phyloP scores from a whole-genome alignment of 2,113 vertebrate genomes.

The Plecotus auritus region DNA sequence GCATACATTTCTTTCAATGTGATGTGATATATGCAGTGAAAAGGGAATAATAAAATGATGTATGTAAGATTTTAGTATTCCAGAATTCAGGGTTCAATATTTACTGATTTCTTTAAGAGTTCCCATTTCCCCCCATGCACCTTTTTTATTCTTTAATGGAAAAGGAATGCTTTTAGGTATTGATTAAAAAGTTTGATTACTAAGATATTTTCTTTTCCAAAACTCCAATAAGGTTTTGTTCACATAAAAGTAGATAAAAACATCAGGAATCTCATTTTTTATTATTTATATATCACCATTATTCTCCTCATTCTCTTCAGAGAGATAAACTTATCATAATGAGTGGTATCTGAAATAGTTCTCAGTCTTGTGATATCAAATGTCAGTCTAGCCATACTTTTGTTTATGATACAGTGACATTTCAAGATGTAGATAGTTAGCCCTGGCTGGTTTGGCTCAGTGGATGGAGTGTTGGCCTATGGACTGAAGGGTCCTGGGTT shows the following conservation, averaged over 20 bases:
- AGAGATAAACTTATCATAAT: neutral
- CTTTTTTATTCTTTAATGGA: neutral
- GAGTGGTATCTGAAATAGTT: neutral
- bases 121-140: neutral
- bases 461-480: too few relatives aligned
- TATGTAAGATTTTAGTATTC: neutral
- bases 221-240: neutral
- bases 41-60: neutral
- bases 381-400: neutral
- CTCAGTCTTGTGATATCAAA: neutral
- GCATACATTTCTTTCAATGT: neutral
- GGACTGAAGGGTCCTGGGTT: too few relatives aligned
- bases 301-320: neutral
- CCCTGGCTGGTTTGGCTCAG: too few relatives aligned
- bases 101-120: neutral
- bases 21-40: neutral
- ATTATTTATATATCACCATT: neutral
- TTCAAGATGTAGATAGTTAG: neutral
- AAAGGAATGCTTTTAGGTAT: neutral
- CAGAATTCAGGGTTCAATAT: neutral
- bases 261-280: neutral
- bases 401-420: neutral
- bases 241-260: neutral
- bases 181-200: neutral
- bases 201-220: conserved; percentile 24